Evolutionary conservation across 2,797 vertebrate genomes (phyloP).

Genomic region (Oreortyx pictus): DNA sequence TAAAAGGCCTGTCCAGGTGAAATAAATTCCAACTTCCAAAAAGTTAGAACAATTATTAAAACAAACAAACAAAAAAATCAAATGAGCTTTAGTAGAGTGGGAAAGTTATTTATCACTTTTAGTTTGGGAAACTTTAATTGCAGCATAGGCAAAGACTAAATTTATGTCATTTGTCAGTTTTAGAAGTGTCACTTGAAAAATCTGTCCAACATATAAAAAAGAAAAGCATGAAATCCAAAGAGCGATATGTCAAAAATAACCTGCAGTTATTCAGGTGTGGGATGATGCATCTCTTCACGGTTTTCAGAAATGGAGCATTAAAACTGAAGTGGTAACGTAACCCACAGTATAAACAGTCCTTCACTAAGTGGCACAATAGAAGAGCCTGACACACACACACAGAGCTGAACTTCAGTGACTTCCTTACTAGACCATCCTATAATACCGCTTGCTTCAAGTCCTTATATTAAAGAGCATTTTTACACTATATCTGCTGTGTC

Average conservation of each 20-base stretch:
- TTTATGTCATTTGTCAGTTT: neutral
- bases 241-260: neutral
- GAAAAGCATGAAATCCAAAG: neutral
- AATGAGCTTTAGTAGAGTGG: neutral
- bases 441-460: neutral
- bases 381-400: neutral
- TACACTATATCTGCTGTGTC: neutral
- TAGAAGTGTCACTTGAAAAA: neutral
- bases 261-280: neutral
- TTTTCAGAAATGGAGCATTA: neutral
- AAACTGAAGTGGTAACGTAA: constrained; percentile 2
- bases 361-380: fast-evolving
- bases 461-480: neutral
- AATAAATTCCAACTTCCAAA: neutral
- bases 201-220: neutral
- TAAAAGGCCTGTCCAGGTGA: neutral
- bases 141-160: neutral
- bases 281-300: neutral
- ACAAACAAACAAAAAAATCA: neutral
- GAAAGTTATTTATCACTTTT: neutral
- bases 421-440: neutral
- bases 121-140: neutral
- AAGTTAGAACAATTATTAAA: neutral
- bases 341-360: neutral
- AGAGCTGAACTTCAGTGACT: neutral